Evolutionary conservation across 2,888 invertebrate species (phyloP).

Genomic region (Scaptomyza cyrtandrae): DNA sequence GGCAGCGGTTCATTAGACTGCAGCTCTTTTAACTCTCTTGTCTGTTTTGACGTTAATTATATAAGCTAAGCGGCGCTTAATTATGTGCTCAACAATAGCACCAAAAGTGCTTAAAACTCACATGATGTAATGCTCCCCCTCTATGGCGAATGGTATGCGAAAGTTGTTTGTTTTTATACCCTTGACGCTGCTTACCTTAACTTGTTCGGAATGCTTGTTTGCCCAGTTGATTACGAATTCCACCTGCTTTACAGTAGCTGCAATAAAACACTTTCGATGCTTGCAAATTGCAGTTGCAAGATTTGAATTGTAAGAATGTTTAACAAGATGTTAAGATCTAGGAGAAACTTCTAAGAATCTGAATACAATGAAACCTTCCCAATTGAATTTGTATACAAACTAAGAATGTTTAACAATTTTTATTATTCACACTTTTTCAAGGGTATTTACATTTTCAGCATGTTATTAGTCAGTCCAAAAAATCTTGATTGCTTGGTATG

Average conservation of each 20-base stretch:
- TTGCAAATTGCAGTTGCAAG: neutral
- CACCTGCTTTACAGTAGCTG: neutral
- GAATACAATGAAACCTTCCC: too few species aligned
- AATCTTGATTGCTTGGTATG: slow-evolving; percentile 12
- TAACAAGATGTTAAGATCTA: neutral
- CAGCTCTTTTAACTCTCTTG: slow-evolving; percentile 24
- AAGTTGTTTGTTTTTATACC: slow-evolving; percentile 55
- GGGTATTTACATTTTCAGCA: slow-evolving; percentile 27
- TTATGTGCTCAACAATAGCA: slow-evolving; percentile 76
- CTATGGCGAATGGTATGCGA: slow-evolving; percentile 53
- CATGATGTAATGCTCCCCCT: slow-evolving; percentile 57
- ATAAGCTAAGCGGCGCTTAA: slow-evolving; percentile 78
- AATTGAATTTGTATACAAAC: neutral
- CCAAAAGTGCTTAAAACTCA: slow-evolving; percentile 65
- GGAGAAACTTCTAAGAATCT: neutral
- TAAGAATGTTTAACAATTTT: too few species aligned
- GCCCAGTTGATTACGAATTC: neutral
- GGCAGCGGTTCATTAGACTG: slow-evolving; percentile 70
- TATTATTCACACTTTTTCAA: slow-evolving; percentile 1
- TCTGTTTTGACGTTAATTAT: slow-evolving; percentile 64
- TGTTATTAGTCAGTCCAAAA: neutral
- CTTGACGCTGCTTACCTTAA: slow-evolving; percentile 21
- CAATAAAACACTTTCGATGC: neutral
- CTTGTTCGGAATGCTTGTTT: neutral
- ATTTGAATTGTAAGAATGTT: neutral